Evolutionary conservation across 2,797 vertebrate genomes (phyloP).

Genomic region (Neosilurus hyrtlii): DNA sequence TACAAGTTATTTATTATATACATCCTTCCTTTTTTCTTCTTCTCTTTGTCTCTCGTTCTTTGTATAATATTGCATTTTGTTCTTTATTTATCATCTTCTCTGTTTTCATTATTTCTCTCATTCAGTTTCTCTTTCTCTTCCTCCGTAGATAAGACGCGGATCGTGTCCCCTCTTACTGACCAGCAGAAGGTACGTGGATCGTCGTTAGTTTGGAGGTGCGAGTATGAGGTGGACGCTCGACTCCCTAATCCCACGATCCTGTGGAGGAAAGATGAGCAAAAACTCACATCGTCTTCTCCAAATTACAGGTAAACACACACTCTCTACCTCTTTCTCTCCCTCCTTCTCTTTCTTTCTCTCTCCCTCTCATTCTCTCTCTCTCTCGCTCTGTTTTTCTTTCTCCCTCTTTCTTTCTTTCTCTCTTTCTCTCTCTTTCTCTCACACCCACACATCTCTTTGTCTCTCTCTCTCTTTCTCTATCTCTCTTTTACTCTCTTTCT

Average conservation of each 20-base stretch:
- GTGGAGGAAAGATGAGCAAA: conserved; percentile 47
- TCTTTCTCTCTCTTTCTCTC: no score
- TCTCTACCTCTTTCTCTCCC: not conserved
- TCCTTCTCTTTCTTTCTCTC: no score
- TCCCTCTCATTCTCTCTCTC: no score
- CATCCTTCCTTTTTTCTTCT: no score
- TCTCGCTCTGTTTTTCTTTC: no score
- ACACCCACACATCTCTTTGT: no score
- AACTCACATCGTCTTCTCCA: conserved; percentile 17
- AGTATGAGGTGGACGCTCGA: conserved; percentile 29
- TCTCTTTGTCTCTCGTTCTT: not conserved
- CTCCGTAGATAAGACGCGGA: conserved; percentile 48
- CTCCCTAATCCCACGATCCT: conserved; percentile 23
- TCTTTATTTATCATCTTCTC: not conserved
- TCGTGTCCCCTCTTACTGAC: conserved; percentile 30
- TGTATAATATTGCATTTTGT: not conserved
- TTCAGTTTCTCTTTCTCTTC: not conserved
- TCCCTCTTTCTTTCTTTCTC: no score
- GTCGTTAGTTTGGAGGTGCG: conserved; percentile 27
- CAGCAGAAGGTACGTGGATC: conserved; percentile 17
- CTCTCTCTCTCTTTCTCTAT: no score
- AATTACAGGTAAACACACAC: conserved; percentile 44
- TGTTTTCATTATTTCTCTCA: not conserved
- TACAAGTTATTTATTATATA: not conserved
- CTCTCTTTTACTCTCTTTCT: no score